phyloP scores from a whole-genome alignment of 2,113 vertebrate species.

The Pteruthius melanotis region DNA sequence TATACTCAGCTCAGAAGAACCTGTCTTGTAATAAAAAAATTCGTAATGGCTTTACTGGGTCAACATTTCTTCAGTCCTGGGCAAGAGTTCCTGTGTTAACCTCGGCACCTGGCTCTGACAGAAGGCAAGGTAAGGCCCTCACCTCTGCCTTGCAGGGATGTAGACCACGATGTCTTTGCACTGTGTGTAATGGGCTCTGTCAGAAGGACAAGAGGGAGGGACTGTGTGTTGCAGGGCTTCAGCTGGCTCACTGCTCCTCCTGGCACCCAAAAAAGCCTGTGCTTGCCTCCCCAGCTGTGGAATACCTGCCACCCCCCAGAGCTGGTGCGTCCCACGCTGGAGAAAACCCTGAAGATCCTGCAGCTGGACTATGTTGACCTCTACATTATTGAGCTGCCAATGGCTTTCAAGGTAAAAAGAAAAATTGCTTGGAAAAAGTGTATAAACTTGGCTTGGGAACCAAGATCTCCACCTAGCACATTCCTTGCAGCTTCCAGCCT shows the following conservation, averaged over 20 bases:
- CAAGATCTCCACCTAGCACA: background rate
- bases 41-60: background rate
- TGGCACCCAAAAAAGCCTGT: background rate
- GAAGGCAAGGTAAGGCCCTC: background rate
- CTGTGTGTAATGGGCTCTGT: background rate
- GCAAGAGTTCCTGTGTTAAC: background rate
- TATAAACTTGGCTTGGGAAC: background rate
- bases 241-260: background rate
- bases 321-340: constrained; percentile 83
- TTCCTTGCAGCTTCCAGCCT: background rate
- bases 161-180: background rate
- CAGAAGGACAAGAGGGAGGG: background rate
- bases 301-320: constrained; percentile 84
- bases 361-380: constrained; percentile 92
- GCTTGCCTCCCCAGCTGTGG: constrained; percentile 82
- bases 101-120: background rate
- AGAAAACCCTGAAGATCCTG: constrained; percentile 80
- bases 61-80: background rate
- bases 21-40: background rate
- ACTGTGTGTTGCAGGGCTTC: background rate
- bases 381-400: constrained; percentile 92
- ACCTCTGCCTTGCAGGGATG: background rate
- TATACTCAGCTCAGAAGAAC: background rate
- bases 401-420: constrained; percentile 87
- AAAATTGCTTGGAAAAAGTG: background rate